phyloP scores from a whole-genome alignment of 2,113 vertebrate species.

The Eira barbara region DNA sequence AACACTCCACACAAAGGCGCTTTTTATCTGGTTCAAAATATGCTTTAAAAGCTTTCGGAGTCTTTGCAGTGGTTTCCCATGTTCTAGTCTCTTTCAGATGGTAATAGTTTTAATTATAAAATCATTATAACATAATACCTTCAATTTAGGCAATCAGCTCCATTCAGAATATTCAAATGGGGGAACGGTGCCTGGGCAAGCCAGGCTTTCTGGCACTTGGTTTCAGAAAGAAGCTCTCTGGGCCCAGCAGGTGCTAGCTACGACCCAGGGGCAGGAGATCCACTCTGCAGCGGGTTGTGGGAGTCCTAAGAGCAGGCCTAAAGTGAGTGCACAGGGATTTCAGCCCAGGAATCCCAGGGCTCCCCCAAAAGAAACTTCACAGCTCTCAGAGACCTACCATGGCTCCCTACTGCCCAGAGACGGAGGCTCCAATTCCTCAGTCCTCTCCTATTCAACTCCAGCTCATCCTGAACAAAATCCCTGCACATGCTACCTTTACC shows the following conservation, averaged over 20 bases:
- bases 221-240: background rate
- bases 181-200: background rate
- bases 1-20: conserved; percentile 45
- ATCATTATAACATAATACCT: conserved; percentile 77
- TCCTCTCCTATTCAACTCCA: background rate
- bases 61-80: conserved; percentile 63
- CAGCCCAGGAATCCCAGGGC: background rate
- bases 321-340: background rate
- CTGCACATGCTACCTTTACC: too few species aligned
- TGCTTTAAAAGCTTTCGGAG: conserved; percentile 64
- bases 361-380: background rate
- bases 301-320: background rate
- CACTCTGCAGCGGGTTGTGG: background rate
- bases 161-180: conserved; percentile 67
- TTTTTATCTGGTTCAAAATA: conserved; percentile 69
- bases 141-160: conserved; percentile 76
- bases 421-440: background rate
- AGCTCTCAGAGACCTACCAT: background rate
- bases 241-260: background rate
- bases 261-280: background rate
- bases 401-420: background rate
- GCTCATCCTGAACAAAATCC: background rate
- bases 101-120: conserved; percentile 79
- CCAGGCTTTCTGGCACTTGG: background rate
- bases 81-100: conserved; percentile 73